Evolutionary conservation across 2,113 vertebrate genomes (phyloP).

Genomic region (Podocnemis expansa): DNA sequence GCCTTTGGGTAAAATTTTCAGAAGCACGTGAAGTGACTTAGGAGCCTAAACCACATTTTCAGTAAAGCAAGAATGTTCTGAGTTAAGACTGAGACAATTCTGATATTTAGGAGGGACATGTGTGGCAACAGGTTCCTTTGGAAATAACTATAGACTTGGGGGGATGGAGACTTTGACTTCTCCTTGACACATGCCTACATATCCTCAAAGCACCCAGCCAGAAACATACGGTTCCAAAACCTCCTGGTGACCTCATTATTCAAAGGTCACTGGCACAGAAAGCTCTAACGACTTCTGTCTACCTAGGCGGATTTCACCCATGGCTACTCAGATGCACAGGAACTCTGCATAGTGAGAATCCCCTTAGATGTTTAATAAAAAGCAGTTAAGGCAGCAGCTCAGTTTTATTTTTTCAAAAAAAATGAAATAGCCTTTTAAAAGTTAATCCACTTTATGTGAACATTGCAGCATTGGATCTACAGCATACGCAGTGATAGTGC

Average conservation of each 20-base stretch:
- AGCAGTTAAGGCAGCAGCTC: constrained; percentile 38
- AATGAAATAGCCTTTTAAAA: background rate
- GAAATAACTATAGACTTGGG: constrained; percentile 8
- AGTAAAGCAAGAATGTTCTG: background rate
- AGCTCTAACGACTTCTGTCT: background rate
- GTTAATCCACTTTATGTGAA: background rate
- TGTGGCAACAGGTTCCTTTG: fast-evolving
- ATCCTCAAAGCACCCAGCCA: constrained; percentile 62
- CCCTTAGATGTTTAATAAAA: constrained; percentile 50
- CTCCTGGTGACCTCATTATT: constrained; percentile 52
- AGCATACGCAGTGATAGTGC: background rate
- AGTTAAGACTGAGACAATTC: background rate
- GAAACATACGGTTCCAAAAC: constrained; percentile 52
- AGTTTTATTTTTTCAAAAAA: background rate
- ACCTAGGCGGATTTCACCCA: constrained; percentile 55
- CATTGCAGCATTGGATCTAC: background rate
- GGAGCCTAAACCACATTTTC: background rate
- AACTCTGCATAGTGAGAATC: constrained; percentile 47
- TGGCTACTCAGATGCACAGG: background rate
- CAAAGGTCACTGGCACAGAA: background rate
- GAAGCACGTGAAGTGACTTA: background rate
- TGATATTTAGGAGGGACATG: background rate
- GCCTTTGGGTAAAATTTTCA: background rate
- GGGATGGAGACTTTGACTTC: constrained; percentile 58
- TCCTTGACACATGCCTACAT: constrained; percentile 65